A percentile compares a stretch with the other conserved stretches of the same genome.
These are phyloP conservation scores for Drosophila conformis DNA, from an alignment of 2,888 invertebrate species.

Conservation along the genomic window DNA sequence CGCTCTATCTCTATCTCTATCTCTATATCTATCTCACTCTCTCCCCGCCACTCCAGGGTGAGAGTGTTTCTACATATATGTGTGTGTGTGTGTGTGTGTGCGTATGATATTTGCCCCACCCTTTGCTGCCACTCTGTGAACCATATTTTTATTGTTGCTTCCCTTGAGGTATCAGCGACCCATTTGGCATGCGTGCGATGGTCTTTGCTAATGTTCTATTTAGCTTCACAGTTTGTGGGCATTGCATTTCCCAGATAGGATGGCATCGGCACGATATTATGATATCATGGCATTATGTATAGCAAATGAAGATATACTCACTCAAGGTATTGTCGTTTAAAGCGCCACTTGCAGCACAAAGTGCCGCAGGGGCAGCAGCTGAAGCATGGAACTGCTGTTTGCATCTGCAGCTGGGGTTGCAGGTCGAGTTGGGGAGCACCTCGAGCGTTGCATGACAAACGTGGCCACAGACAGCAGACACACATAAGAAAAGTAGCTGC, in stretches of 20 bases:
- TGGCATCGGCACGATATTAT: slow-evolving; percentile 63
- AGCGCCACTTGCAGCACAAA: slow-evolving; percentile 32
- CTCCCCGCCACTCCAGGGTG: too few species aligned
- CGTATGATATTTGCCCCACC: slow-evolving; percentile 30
- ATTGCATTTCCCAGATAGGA: slow-evolving; percentile 44
- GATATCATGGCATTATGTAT: slow-evolving; percentile 60
- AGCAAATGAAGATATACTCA: slow-evolving; percentile 42
- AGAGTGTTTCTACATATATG: neutral
- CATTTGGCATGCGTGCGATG: slow-evolving; percentile 25
- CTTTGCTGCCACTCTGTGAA: slow-evolving; percentile 27
- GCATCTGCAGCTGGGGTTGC: neutral
- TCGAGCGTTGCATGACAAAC: slow-evolving; percentile 61
- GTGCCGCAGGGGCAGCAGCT: neutral
- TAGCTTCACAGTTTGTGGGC: slow-evolving; percentile 45
- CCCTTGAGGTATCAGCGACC: slow-evolving; percentile 9
- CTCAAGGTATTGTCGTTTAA: slow-evolving; percentile 49
- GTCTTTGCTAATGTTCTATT: slow-evolving; percentile 58
- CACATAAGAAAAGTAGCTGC: slow-evolving; percentile 51
- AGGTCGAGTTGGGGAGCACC: neutral
- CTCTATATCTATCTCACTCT: neutral
- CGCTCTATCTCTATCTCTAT: slow-evolving; percentile 19
- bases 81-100: neutral
- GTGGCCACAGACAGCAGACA: slow-evolving; percentile 52
- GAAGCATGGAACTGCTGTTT: slow-evolving; percentile 1
- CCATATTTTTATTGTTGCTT: slow-evolving; percentile 42